A percentile compares a stretch with the other conserved stretches of the same genome.
Evolutionary conservation across 2,113 vertebrate genomes (phyloP).

Genomic region (Tautogolabrus adspersus): DNA sequence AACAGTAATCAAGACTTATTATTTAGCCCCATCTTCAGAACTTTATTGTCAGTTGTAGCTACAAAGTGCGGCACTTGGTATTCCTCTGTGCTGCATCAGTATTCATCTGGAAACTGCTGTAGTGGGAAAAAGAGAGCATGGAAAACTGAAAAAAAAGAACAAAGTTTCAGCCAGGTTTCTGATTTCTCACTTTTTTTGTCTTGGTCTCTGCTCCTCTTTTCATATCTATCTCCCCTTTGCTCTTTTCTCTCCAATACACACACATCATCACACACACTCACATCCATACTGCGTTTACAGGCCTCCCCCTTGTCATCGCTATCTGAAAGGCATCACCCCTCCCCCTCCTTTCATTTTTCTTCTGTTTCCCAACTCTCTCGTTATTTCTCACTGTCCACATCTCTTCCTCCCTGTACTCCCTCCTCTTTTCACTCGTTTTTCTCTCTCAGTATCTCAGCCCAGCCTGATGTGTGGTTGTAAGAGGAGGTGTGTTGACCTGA

Average conservation of each 20-base stretch:
- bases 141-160: conserved; percentile 33
- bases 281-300: conserved; percentile 1
- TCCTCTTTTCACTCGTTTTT: background rate
- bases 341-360: conserved; percentile 36
- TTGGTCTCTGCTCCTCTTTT: conserved; percentile 9
- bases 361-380: conserved; percentile 52
- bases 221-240: conserved; percentile 18
- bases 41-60: conserved; percentile 14
- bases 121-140: conserved; percentile 37
- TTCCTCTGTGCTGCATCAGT: conserved; percentile 39
- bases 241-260: conserved; percentile 20
- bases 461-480: conserved; percentile 57
- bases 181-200: conserved; percentile 42
- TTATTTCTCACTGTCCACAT: conserved; percentile 62
- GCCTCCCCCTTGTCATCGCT: conserved; percentile 14
- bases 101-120: conserved; percentile 53
- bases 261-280: conserved; percentile 22
- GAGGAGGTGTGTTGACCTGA: conserved; percentile 69
- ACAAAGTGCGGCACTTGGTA: conserved; percentile 32
- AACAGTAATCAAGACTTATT: conserved; percentile 1
- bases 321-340: conserved; percentile 34
- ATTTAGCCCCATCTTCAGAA: conserved; percentile 18
- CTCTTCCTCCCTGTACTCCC: conserved; percentile 7
- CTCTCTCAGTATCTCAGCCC: conserved; percentile 6
- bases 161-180: conserved; percentile 37